Conservation (phyloP, 2,888 invertebrate species). For the Pheosia gnoma region DNA sequence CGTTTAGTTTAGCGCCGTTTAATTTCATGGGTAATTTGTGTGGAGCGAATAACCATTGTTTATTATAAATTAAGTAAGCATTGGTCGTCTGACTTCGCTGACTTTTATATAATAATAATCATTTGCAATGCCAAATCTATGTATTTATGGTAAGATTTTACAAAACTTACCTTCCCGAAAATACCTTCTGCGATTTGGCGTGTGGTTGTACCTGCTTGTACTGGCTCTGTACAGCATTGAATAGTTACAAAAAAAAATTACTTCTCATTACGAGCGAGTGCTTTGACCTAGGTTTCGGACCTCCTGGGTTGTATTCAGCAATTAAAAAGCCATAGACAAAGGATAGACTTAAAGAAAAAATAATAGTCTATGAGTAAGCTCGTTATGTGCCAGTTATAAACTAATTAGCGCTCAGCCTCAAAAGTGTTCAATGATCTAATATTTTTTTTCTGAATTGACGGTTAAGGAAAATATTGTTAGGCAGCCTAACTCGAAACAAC, state of each 20-base stretch:
- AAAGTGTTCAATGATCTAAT: constrained; percentile 9
- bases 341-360: not conserved
- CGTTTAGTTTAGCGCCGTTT: constrained; percentile 48
- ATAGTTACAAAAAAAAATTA: not conserved
- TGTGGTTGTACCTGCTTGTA: not conserved
- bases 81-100: constrained; percentile 33
- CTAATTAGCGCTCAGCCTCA: constrained; percentile 7
- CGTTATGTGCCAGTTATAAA: constrained; percentile 4
- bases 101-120: constrained; percentile 9
- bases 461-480: constrained; percentile 7
- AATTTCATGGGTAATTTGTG: constrained; percentile 66
- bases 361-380: constrained; percentile 3
- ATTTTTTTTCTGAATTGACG: constrained; percentile 6
- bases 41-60: constrained; percentile 58
- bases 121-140: not conserved
- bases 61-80: constrained; percentile 45
- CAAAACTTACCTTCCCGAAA: no score
- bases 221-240: not conserved
- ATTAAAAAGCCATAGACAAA: constrained; percentile 4
- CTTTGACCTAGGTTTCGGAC: not conserved
- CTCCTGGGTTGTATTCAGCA: not conserved
- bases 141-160: no score
- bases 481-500: not conserved
- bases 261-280: not conserved
- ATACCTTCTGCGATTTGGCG: no score